phyloP scores from a whole-genome alignment of 2,113 vertebrate genomes.

The Nothoprocta pentlandii region DNA sequence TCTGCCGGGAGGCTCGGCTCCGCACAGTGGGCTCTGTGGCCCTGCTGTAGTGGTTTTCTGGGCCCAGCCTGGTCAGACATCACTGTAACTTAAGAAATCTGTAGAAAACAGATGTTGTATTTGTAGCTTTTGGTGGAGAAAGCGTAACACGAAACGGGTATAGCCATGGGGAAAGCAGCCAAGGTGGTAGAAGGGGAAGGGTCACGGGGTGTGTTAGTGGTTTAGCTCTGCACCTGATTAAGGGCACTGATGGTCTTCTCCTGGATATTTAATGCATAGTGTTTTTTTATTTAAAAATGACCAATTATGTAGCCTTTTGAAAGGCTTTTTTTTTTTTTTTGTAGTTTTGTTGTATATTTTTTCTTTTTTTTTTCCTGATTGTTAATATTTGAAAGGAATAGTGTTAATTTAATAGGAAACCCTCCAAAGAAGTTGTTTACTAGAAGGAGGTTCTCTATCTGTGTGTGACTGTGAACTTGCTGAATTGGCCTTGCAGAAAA shows the following conservation, averaged over 20 bases:
- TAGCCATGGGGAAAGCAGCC: not conserved
- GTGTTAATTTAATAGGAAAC: not conserved
- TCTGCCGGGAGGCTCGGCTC: not conserved
- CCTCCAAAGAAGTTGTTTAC: not conserved
- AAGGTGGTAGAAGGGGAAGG: conserved; percentile 1
- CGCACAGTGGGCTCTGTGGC: not conserved
- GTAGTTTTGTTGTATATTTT: not conserved
- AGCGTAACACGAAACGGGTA: not conserved
- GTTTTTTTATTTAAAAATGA: conserved; percentile 20
- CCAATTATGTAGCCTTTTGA: not conserved
- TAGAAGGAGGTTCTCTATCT: not conserved
- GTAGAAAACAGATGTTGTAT: not conserved
- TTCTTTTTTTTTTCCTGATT: not conserved
- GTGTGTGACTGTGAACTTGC: not conserved
- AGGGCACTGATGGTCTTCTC: not conserved
- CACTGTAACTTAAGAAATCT: not conserved
- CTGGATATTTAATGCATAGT: not conserved
- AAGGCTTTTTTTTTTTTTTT: not conserved
- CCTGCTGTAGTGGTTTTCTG: not conserved
- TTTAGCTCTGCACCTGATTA: conserved; percentile 8
- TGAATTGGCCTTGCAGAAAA: not conserved
- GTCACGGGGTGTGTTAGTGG: not conserved
- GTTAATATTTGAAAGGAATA: not conserved
- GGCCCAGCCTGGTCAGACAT: not conserved
- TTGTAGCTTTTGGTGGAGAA: conserved; percentile 17